Conservation (phyloP, 1,140 invertebrate species). For the Zaprionus inermis region DNA sequence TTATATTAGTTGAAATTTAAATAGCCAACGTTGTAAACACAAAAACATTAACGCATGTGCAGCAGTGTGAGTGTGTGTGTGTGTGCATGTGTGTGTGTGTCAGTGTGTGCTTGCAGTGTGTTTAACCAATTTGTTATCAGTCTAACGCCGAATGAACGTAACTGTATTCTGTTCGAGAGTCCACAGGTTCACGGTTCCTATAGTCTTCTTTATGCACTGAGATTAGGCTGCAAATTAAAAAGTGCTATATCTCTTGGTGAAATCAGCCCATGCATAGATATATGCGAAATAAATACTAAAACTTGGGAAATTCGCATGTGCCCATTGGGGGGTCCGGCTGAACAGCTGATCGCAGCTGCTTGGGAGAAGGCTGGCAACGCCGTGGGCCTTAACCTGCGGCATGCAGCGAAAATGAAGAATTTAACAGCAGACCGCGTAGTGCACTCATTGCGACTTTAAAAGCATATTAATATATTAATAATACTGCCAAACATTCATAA, state of each 20-base stretch:
- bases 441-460: neutral
- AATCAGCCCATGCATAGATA: neutral
- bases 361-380: neutral
- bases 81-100: neutral
- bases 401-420: neutral
- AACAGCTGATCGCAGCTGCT: neutral
- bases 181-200: neutral
- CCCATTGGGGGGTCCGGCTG: neutral
- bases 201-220: neutral
- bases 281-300: conserved; percentile 1
- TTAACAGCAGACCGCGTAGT: neutral
- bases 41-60: conserved; percentile 38
- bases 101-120: conserved; percentile 23
- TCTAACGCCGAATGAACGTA: neutral
- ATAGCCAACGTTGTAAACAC: neutral
- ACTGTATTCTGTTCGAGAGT: neutral
- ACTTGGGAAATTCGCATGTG: neutral
- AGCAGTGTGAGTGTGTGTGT: neutral
- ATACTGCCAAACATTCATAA: no score
- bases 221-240: conserved; percentile 16
- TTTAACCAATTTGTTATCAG: conserved; percentile 61
- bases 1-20: neutral
- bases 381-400: neutral
- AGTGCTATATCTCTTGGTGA: conserved; percentile 5
- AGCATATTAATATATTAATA: no score